Conservation (phyloP, 2,888 invertebrate genomes). For the Drosophila barbarae region DNA sequence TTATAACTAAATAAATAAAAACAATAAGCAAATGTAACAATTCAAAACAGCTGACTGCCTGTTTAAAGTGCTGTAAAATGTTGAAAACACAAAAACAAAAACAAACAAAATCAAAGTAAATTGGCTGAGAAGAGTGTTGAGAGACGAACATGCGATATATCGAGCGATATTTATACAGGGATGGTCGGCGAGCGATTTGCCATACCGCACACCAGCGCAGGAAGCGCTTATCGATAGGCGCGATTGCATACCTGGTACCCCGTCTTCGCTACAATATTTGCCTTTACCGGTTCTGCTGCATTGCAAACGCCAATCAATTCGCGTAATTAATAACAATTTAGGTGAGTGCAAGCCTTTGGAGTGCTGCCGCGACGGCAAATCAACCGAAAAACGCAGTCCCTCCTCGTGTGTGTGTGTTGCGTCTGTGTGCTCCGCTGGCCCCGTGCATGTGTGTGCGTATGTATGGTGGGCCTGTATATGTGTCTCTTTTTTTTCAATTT, state of each 20-base stretch:
- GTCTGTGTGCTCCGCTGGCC: conserved; percentile 13
- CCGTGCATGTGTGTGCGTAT: conserved; percentile 17
- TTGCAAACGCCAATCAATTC: conserved; percentile 35
- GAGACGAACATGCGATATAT: background rate
- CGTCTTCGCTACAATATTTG: conserved; percentile 42
- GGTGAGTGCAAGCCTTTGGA: conserved; percentile 30
- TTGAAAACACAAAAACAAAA: background rate
- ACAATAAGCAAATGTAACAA: no score
- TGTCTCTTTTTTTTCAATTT: conserved; percentile 42
- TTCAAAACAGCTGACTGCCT: background rate
- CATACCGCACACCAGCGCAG: conserved; percentile 8
- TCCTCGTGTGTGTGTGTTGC: conserved; percentile 13
- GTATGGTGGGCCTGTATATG: conserved; percentile 36
- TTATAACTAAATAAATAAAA: background rate
- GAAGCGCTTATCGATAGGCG: conserved; percentile 24
- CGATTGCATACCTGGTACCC: conserved; percentile 42
- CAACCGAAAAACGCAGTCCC: conserved; percentile 7
- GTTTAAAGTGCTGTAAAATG: background rate
- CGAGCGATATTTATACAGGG: background rate
- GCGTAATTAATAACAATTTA: conserved; percentile 40
- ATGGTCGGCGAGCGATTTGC: background rate
- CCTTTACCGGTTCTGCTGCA: conserved; percentile 44
- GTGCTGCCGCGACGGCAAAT: background rate
- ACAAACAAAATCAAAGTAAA: background rate
- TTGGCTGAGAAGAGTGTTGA: background rate